A percentile compares a stretch with the other conserved stretches of the same genome.
These are phyloP conservation scores for Neoascia interrupta DNA, from an alignment of 2,888 invertebrate genomes.

Conservation along the genomic window DNA sequence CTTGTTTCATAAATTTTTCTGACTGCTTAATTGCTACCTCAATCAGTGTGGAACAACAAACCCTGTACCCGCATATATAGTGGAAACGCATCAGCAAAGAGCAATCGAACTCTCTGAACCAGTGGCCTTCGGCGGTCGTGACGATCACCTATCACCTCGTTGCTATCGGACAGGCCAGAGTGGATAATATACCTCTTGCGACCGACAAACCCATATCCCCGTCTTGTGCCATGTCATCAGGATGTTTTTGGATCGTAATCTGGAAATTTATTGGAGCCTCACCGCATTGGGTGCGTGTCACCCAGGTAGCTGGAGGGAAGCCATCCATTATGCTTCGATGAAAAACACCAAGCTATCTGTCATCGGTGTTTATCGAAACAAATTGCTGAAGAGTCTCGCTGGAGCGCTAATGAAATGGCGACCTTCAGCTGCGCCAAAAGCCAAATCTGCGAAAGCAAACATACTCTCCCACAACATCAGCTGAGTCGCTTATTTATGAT, in stretches of 20 bases:
- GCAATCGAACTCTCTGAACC: constrained; percentile 34
- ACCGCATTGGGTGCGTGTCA: constrained; percentile 28
- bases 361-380: constrained; percentile 33
- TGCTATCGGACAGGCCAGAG: constrained; percentile 18
- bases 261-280: constrained; percentile 38
- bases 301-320: neutral
- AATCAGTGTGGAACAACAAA: too few relatives aligned
- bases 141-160: constrained; percentile 44
- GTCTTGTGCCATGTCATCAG: constrained; percentile 36
- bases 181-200: constrained; percentile 29
- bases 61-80: too few relatives aligned
- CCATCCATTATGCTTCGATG: constrained; percentile 35
- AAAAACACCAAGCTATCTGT: constrained; percentile 5
- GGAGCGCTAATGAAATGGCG: neutral
- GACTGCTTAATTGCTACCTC: too few relatives aligned
- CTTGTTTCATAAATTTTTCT: too few relatives aligned
- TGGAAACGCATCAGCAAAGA: too few relatives aligned
- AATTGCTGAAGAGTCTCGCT: constrained; percentile 14
- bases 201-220: constrained; percentile 27
- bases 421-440: too few relatives aligned
- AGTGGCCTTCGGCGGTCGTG: constrained; percentile 40
- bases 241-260: constrained; percentile 45
- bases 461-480: constrained; percentile 37
- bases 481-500: constrained; percentile 31
- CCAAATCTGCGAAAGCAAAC: constrained; percentile 27